These are phyloP conservation scores for Bradypodion ventrale DNA, from an alignment of 2,797 vertebrate genomes.

Conservation along the genomic window DNA sequence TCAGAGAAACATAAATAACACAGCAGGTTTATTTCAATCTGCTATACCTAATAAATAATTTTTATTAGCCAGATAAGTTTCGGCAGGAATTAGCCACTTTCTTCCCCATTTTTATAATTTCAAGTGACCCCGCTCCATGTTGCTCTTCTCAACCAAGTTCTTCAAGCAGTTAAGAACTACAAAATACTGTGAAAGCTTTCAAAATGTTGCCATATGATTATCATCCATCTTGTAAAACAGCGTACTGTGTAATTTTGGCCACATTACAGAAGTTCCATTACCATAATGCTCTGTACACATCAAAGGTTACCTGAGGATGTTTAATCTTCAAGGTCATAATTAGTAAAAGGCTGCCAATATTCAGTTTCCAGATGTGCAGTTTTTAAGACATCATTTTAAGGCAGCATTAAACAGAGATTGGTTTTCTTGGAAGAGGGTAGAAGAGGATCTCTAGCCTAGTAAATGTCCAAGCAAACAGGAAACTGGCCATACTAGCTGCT, in stretches of 20 bases:
- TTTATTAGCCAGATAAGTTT: slow-evolving; percentile 55
- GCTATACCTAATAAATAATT: slow-evolving; percentile 64
- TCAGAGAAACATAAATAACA: slow-evolving; percentile 69
- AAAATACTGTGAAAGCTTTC: not conserved
- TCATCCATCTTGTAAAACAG: not conserved
- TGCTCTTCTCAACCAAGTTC: slow-evolving; percentile 31
- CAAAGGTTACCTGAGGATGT: not conserved
- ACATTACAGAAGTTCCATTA: not conserved
- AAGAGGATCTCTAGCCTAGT: not conserved
- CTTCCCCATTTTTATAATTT: slow-evolving; percentile 42
- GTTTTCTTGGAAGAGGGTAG: not conserved
- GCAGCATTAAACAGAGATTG: not conserved
- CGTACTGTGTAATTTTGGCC: not conserved
- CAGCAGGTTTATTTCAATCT: slow-evolving; percentile 66
- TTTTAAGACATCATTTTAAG: not conserved
- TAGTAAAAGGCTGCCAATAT: not conserved
- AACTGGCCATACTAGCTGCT: not conserved
- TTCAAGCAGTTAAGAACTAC: slow-evolving; percentile 6
- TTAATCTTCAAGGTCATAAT: not conserved
- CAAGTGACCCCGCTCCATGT: not conserved
- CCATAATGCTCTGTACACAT: not conserved
- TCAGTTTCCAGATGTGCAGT: not conserved
- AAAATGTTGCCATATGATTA: not conserved
- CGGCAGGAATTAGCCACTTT: slow-evolving; percentile 28
- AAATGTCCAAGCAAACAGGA: not conserved